A percentile compares a stretch with the other conserved stretches of the same genome.
Conservation (phyloP, 2,888 invertebrate genomes). For the Drosophila trichaetosa region DNA sequence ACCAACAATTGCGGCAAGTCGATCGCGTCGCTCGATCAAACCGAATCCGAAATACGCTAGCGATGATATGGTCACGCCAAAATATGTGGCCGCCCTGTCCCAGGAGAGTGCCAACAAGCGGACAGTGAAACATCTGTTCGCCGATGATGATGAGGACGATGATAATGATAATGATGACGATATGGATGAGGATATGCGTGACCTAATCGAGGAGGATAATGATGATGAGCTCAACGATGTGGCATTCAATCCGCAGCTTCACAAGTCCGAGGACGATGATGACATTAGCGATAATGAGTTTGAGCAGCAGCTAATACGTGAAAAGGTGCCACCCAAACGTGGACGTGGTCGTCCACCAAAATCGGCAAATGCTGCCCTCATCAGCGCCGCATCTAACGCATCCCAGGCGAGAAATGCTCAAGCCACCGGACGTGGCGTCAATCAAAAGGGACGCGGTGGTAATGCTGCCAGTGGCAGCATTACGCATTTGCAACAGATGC, state of each 20-base stretch:
- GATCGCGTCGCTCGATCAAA: conserved; percentile 84
- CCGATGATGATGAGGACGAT: conserved; percentile 59
- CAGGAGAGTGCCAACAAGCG: conserved; percentile 22
- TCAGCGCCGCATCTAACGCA: neutral
- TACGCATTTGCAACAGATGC: conserved; percentile 69
- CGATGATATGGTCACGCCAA: conserved; percentile 83
- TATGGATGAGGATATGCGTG: conserved; percentile 64
- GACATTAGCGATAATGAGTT: conserved; percentile 68
- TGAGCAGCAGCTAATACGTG: conserved; percentile 52
- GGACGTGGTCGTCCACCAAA: conserved; percentile 75
- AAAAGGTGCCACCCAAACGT: conserved; percentile 58
- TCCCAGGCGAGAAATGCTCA: conserved; percentile 4
- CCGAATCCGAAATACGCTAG: conserved; percentile 85
- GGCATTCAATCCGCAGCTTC: conserved; percentile 70
- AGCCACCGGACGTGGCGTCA: conserved; percentile 3
- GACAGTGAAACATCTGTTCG: conserved; percentile 56
- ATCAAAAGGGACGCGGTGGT: neutral
- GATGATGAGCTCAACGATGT: conserved; percentile 65
- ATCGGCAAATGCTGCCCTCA: conserved; percentile 18
- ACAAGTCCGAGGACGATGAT: conserved; percentile 68
- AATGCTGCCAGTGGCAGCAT: conserved; percentile 9
- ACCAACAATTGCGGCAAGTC: conserved; percentile 82
- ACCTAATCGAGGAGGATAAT: conserved; percentile 55
- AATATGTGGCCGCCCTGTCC: conserved; percentile 61
- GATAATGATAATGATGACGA: conserved; percentile 66